Base-by-base conservation (phyloP, 2,888 invertebrate genomes). In the Folsomia candida region DNA sequence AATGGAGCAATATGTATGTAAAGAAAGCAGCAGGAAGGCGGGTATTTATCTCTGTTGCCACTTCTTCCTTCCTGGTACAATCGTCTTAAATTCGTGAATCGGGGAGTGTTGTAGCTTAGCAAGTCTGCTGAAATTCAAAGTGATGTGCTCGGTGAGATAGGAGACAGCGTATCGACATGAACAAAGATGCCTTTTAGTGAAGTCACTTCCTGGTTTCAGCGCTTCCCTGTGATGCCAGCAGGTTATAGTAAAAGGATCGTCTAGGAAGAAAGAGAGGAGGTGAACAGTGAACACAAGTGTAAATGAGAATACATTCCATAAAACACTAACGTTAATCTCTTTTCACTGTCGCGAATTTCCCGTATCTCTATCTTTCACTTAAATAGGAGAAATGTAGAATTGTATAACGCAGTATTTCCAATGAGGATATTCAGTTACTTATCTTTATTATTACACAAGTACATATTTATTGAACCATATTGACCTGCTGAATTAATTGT, bases 201-300 rank as follows among this genome's bases (percentile, higher is more conserved):
- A 37, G 37, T 37, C 37, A 37, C 37, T 37, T 37, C 37, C 37
- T 37, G n/a, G n/a, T 37, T 37, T 37, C 37, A 37, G 14, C 37
- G 59, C 37, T 37, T 37, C 37, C 37, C 14, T 37, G 37, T 37
- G 59, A 62, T 62, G 62, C 18, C 62, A 62, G 29, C 20, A 62
- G 28, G 59, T 26, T 37, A 62, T 28, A 62, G 29, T 59, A 14
- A 62, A n/a, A 62, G 26, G 62, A 29, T n/a, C n/a, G n/a, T n/a
- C n/a, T n/a, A n/a, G n/a, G n/a, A n/a, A n/a, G n/a, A n/a, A n/a
- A n/a, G n/a, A n/a, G n/a, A n/a, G n/a, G n/a, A n/a, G n/a, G n/a
- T n/a, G n/a, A 29, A 62, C 27, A 62, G 26, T 29, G 28, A 62
- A 62, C 62, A 62, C n/a, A 62, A 62, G 62, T n/a, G n/a, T 28